Conservation (phyloP, 2,113 vertebrate genomes). For the Calypte anna region DNA sequence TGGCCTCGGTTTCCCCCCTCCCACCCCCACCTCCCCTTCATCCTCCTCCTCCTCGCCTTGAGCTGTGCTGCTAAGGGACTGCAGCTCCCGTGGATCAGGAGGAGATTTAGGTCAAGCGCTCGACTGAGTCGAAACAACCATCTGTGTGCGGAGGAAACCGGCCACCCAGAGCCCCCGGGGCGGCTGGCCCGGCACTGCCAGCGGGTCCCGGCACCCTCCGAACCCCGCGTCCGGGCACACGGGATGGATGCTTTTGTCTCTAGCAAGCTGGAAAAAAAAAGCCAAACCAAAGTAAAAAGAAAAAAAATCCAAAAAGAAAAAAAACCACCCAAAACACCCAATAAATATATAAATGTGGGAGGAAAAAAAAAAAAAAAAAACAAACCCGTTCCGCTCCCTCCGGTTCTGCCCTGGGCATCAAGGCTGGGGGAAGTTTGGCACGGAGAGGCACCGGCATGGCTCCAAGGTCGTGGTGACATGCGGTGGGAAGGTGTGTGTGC, state of each 20-base stretch:
- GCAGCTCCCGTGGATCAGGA: conserved; percentile 68
- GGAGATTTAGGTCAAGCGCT: conserved; percentile 76
- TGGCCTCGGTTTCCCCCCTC: neutral
- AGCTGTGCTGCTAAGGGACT: conserved; percentile 66
- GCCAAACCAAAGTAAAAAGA: too few relatives aligned
- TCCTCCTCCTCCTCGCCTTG: conserved; percentile 55
- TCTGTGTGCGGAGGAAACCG: conserved; percentile 64
- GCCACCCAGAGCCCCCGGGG: conserved; percentile 51
- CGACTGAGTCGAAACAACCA: conserved; percentile 72
- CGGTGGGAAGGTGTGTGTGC: conserved; percentile 20
- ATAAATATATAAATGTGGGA: neutral
- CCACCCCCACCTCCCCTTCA: neutral
- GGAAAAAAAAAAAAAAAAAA: neutral
- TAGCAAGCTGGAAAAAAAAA: neutral
- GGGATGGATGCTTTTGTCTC: neutral
- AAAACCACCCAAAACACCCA: neutral
- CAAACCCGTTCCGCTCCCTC: neutral
- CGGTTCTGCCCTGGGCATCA: neutral
- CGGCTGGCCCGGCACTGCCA: neutral
- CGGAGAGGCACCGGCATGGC: neutral
- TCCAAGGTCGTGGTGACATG: conserved; percentile 65
- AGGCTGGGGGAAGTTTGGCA: neutral
- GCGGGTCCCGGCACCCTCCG: neutral
- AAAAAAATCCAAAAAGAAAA: neutral
- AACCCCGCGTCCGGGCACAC: neutral